Percentiles rank a stretch among this genome's conserved stretches.
These are phyloP conservation scores for Chroicocephalus ridibundus DNA, from an alignment of 2,113 vertebrate species.

Conservation along the genomic window DNA sequence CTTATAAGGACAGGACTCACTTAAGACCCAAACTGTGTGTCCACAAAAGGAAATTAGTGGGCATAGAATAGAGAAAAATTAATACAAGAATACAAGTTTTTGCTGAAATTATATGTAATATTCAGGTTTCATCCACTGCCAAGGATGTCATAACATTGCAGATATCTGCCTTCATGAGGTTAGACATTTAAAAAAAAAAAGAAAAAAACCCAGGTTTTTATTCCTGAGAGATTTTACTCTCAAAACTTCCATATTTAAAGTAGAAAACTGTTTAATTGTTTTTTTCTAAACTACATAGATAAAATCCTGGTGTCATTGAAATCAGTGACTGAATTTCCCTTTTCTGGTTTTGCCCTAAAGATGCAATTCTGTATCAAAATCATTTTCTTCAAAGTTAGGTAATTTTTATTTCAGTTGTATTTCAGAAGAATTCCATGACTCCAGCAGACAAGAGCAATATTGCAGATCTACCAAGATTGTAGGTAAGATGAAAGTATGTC, in stretches of 20 bases:
- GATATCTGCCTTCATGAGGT: too few species aligned
- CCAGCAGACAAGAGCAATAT: not conserved
- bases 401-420: not conserved
- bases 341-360: not conserved
- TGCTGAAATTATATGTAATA: too few species aligned
- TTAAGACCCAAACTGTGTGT: not conserved
- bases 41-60: not conserved
- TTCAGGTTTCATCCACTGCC: too few species aligned
- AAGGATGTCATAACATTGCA: too few species aligned
- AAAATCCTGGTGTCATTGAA: too few species aligned
- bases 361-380: not conserved
- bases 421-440: not conserved
- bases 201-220: too few species aligned
- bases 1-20: not conserved
- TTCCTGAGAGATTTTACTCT: too few species aligned
- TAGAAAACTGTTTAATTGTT: too few species aligned
- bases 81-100: not conserved
- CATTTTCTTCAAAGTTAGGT: not conserved
- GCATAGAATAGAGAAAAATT: not conserved
- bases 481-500: not conserved
- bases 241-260: too few species aligned
- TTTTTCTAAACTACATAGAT: too few species aligned
- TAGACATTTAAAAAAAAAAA: too few species aligned
- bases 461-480: not conserved
- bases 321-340: too few species aligned